Conservation (phyloP, 2,797 vertebrate species). For the Tolypeutes matacus region DNA sequence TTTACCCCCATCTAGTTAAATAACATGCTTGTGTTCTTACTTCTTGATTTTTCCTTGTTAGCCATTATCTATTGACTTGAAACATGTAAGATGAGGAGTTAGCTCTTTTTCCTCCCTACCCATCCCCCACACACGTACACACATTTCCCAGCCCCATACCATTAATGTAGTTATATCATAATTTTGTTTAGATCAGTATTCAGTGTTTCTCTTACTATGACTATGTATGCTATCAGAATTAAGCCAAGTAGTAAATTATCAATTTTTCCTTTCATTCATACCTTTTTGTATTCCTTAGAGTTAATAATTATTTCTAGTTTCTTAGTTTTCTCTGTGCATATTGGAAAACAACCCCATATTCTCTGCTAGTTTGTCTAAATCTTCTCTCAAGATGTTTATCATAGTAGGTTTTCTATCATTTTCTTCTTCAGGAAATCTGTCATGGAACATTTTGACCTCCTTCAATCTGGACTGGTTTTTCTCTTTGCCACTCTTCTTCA, state of each 20-base stretch:
- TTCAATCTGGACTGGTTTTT: background rate
- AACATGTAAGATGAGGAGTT: background rate
- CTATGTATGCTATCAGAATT: background rate
- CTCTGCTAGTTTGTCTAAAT: background rate
- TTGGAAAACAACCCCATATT: background rate
- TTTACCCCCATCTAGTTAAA: background rate
- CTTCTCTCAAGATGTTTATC: background rate
- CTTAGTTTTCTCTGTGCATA: background rate
- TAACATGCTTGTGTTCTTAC: background rate
- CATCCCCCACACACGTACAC: background rate
- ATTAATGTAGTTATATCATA: background rate
- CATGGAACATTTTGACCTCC: background rate
- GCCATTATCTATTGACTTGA: background rate
- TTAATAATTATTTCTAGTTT: slow-evolving; percentile 30
- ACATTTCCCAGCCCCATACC: background rate
- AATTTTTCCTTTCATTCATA: background rate
- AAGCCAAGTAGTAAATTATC: background rate
- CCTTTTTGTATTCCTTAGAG: background rate
- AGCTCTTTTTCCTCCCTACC: background rate
- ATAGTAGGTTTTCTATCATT: too few relatives aligned
- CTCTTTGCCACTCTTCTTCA: background rate
- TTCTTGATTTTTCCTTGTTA: background rate
- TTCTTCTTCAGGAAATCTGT: background rate
- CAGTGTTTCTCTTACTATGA: background rate
- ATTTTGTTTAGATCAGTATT: background rate